Evolutionary conservation across 2,113 vertebrate species (phyloP), one percentile per base, ranked within the genome.

Genomic region (Dipodomys merriami): DNA sequence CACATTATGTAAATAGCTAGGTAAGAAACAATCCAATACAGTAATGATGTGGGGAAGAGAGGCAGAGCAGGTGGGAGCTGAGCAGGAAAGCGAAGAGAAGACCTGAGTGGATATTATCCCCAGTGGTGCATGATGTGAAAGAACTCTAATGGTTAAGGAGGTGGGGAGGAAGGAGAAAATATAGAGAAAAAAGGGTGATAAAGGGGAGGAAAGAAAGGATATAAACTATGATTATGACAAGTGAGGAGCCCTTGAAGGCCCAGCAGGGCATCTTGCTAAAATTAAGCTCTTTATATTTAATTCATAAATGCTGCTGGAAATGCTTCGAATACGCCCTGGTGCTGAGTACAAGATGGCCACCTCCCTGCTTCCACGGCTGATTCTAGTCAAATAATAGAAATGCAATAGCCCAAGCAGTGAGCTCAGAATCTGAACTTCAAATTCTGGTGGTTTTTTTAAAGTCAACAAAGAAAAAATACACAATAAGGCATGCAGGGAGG

Each of bases 201-300:
- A 6, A 15, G 9, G 39, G 39, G 27, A 2, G 12, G 27, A 71
- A 18, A 67, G 29, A 29, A 22, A 18, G 3, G 18, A 9, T 27
- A 74, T 30, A 60, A 33, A 39, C 6, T 7, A 1, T 57, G 60
- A 35, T 72, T 65, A 46, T 46, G 25, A 67, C 23, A 20, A 74
- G 30, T 22, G 18, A 91, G 53, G 18, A 80, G 39, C 0, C 67
- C 27, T 35, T 84, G 57, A 79, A 85, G 76, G 22, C n/a, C 68
- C 30, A 49, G n/a, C n/a, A 91, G 35, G 81, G 9, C 25, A 84
- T 84, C 82, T 69, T 94, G 27, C 60, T 73, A 81, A 95, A 96
- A 84, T 81, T 81, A 93, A 94, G 76, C 23, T 39, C 49, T 91
- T 93, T 90, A 74, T 93, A 71, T 78, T 94, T 93, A 85, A 94